Percentiles rank a stretch among this genome's conserved stretches.
Evolutionary conservation across 2,888 invertebrate genomes (phyloP).

Genomic region (Sepioteuthis lessoniana): DNA sequence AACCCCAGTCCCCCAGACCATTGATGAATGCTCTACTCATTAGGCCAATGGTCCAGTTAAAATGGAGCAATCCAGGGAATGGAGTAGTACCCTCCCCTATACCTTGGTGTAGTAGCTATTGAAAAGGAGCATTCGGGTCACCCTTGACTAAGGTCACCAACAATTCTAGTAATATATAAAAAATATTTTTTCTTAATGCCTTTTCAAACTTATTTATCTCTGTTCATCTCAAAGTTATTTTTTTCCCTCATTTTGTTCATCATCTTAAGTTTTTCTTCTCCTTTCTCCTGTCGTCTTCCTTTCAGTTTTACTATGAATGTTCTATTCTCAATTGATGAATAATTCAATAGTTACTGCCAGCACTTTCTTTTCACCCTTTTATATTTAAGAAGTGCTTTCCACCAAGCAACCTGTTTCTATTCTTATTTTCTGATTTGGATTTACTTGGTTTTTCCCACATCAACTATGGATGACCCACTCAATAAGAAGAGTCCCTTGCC

Average conservation of each 20-base stretch:
- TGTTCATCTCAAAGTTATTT: background rate
- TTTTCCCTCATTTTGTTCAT: background rate
- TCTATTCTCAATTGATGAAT: background rate
- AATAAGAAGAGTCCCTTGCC: background rate
- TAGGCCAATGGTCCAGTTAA: no score
- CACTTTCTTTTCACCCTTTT: background rate
- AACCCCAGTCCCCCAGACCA: no score
- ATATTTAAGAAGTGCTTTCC: background rate
- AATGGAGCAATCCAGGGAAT: no score
- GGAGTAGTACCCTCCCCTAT: no score
- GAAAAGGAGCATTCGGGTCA: no score
- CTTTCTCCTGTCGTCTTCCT: background rate
- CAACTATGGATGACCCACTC: background rate
- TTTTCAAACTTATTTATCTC: background rate
- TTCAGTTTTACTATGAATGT: background rate
- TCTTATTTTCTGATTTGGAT: background rate
- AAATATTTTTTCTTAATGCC: no score
- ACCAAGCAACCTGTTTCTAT: background rate
- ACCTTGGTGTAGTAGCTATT: no score
- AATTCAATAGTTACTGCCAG: background rate
- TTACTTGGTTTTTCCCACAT: background rate
- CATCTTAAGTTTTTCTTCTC: background rate
- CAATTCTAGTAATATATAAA: no score
- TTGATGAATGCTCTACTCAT: no score
- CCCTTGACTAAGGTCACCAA: no score